Conservation (phyloP, 2,888 invertebrate genomes). For the Trissolcus japonicus region DNA sequence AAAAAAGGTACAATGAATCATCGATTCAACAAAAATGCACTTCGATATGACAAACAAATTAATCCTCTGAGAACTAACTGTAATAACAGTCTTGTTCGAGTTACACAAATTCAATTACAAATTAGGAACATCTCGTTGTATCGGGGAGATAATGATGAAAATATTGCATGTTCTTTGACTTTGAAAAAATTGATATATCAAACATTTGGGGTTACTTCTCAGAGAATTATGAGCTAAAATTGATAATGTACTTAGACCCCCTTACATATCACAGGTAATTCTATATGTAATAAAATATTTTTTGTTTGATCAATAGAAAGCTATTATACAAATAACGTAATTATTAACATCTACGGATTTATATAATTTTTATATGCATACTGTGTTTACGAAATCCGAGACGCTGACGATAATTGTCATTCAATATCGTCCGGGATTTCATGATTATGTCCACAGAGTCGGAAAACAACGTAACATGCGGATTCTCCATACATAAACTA, state of each 20-base stretch:
- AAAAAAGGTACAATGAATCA: conserved; percentile 18
- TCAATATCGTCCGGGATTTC: conserved; percentile 65
- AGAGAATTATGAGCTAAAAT: conserved; percentile 46
- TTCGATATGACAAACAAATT: conserved; percentile 47
- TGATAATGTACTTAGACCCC: conserved; percentile 54
- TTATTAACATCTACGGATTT: conserved; percentile 54
- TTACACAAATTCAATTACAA: not conserved
- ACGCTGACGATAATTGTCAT: conserved; percentile 47
- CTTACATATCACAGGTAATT: conserved; percentile 74
- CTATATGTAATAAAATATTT: conserved; percentile 68
- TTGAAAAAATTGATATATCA: not conserved
- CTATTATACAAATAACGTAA: conserved; percentile 54
- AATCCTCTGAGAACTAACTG: conserved; percentile 45
- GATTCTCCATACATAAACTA: conserved; percentile 42
- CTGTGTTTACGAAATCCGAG: conserved; percentile 52
- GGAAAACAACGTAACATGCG: conserved; percentile 73
- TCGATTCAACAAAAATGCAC: conserved; percentile 24
- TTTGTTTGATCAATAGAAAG: conserved; percentile 45
- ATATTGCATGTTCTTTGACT: not conserved
- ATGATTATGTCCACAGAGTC: conserved; percentile 69
- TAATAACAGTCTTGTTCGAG: not conserved
- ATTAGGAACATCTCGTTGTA: conserved; percentile 18
- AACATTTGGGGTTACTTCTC: conserved; percentile 57
- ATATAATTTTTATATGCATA: conserved; percentile 43
- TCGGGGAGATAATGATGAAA: conserved; percentile 1